A percentile compares a stretch with the other conserved stretches of the same genome.
Evolutionary conservation across 1,140 invertebrate species (phyloP).

Genomic region (Drosophila melanica): DNA sequence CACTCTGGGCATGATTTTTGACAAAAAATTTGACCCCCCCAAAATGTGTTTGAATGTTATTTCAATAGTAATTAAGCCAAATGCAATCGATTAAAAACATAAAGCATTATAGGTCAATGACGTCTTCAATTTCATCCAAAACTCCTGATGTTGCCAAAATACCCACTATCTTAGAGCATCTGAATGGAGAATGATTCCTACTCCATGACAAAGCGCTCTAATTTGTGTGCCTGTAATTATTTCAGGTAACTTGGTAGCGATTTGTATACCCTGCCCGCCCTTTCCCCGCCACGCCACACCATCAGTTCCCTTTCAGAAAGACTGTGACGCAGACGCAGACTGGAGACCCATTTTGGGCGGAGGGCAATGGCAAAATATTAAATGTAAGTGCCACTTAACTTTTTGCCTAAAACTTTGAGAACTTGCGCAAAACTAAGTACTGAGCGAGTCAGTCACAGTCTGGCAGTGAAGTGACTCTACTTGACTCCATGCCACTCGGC

Average conservation of each 20-base stretch:
- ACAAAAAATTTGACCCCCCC: too few relatives aligned
- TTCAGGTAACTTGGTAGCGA: conserved; percentile 63
- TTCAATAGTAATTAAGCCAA: too few relatives aligned
- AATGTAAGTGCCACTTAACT: conserved; percentile 71
- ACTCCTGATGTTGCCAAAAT: background rate
- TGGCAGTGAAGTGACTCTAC: conserved; percentile 55
- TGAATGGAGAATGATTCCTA: conserved; percentile 63
- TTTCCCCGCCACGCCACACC: too few relatives aligned
- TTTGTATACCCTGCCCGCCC: conserved; percentile 28
- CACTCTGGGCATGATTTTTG: too few relatives aligned
- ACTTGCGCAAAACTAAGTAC: conserved; percentile 65
- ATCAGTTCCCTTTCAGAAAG: background rate
- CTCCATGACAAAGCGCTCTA: conserved; percentile 56
- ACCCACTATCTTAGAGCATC: conserved; percentile 6
- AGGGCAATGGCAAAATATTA: conserved; percentile 66
- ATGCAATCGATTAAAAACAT: too few relatives aligned
- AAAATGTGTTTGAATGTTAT: too few relatives aligned
- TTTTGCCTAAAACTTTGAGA: conserved; percentile 55
- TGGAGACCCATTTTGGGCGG: conserved; percentile 64
- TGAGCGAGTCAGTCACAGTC: conserved; percentile 39
- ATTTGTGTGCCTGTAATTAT: conserved; percentile 76
- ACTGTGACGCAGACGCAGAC: background rate
- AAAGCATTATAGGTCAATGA: too few relatives aligned
- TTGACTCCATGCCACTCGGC: conserved; percentile 11
- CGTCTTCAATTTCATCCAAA: background rate